Base-by-base conservation (phyloP, 2,113 vertebrate species). In the Sitta europaea region DNA sequence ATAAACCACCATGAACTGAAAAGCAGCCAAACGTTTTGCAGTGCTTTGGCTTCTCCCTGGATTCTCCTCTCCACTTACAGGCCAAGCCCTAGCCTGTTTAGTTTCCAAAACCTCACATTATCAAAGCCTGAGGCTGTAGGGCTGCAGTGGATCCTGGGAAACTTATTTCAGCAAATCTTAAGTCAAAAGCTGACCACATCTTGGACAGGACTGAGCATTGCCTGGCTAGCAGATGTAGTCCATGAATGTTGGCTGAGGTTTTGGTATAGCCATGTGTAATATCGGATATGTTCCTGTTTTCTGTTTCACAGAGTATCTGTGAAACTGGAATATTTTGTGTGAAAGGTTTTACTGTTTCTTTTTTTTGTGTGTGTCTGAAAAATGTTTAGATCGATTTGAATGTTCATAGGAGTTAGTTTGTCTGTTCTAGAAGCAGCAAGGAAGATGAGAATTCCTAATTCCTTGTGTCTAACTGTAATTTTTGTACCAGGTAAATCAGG, bases 231-330 rank as follows among this genome's bases (percentile, higher is more conserved):
- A 76, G 74, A 94, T 83, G 67, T 90, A 73, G 53, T 75, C 50
- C 59, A 82, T 88, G 88, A 94, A 77, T n/a, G 85, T 3, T 73
- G 79, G 70, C 33, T 71, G 85, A 88, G 86, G 73, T 68, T 82
- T 97, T 48, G 79, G 90, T 96, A 94, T 59, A 92, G 90, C 83
- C 19, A 77, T 92, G 86, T 88, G 71, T 47, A 91, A 79, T 82
- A 95, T 79, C 78, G 86, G 67, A 63, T 43, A 53, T 90, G 35
- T 71, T 93, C 71, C 87, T 90, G 78, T 76, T 89, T 91, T 91
- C 58, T 91, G 42, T 86, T 96, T 83, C 81, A 83, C 67, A 83
- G 17, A 47, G 23, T 51, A 54, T 66, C 81, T 86, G 66, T 43
- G 81, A 82, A 95, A 90, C 50, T 47, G 17, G 78, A 83, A 31